phyloP scores from a whole-genome alignment of 2,797 vertebrate species.

The Pyrocephalus nanus region DNA sequence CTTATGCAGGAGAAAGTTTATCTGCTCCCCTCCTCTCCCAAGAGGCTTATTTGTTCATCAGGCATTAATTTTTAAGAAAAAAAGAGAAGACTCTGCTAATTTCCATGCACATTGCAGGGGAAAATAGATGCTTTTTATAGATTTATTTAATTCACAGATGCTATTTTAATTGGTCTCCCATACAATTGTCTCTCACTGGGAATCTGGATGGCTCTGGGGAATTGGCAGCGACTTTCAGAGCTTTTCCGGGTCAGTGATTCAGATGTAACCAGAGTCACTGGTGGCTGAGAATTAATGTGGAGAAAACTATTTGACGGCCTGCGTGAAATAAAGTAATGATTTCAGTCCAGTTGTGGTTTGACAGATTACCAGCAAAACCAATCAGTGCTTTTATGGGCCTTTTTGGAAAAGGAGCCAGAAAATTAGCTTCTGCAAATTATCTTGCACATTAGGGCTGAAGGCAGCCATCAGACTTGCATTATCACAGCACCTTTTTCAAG shows the following conservation, averaged over 20 bases:
- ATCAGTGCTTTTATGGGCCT: background rate
- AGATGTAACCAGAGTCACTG: background rate
- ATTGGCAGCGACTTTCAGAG: slow-evolving; percentile 31
- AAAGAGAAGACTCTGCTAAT: slow-evolving; percentile 17
- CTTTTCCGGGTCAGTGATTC: slow-evolving; percentile 45
- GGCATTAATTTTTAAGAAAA: background rate
- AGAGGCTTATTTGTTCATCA: slow-evolving; percentile 11
- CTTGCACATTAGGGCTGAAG: background rate
- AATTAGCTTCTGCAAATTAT: slow-evolving; percentile 3
- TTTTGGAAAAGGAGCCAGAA: background rate
- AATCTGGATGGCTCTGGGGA: slow-evolving; percentile 34
- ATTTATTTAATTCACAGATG: slow-evolving; percentile 54
- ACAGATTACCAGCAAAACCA: slow-evolving; percentile 33
- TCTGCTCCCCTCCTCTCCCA: background rate
- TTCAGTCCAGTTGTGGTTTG: background rate
- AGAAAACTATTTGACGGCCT: background rate
- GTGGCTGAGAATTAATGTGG: slow-evolving; percentile 16
- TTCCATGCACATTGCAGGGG: background rate
- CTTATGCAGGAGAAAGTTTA: background rate
- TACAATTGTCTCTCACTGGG: slow-evolving; percentile 15
- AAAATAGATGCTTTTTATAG: slow-evolving; percentile 33
- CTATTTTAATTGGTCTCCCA: slow-evolving; percentile 53
- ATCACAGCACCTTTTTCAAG: background rate
- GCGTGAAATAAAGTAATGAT: slow-evolving; percentile 9
- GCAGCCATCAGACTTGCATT: background rate